Conservation (phyloP, 2,797 vertebrate genomes). For the Liparis tanakae region DNA sequence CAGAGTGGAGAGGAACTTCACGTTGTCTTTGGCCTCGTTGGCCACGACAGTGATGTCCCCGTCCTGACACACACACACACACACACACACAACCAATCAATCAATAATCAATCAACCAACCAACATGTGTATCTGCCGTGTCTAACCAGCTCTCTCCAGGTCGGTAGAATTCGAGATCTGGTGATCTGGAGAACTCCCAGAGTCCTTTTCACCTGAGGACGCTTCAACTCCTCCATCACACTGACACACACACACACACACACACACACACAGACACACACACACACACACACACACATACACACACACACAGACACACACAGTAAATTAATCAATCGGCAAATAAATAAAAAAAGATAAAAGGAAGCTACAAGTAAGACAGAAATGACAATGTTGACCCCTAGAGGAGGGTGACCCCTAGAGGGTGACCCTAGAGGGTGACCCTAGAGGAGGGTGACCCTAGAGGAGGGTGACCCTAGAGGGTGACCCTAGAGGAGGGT, state of each 20-base stretch:
- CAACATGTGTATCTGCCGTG: background rate
- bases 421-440: no score
- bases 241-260: constrained; percentile 63
- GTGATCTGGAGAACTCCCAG: constrained; percentile 85
- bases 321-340: no score
- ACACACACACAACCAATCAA: background rate
- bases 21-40: constrained; percentile 89
- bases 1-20: constrained; percentile 85
- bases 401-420: no score
- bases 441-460: no score
- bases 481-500: no score
- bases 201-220: constrained; percentile 84
- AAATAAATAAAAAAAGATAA: no score
- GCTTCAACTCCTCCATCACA: constrained; percentile 86
- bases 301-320: no score
- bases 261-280: constrained; percentile 6
- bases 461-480: no score
- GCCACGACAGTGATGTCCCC: constrained; percentile 81
- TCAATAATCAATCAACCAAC: background rate
- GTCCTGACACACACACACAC: constrained; percentile 72
- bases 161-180: constrained; percentile 80
- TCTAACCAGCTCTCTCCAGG: constrained; percentile 87
- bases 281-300: no score
- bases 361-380: no score
- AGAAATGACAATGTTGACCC: no score